phyloP scores from a whole-genome alignment of 2,113 vertebrate genomes.

The Laticauda laticaudata region DNA sequence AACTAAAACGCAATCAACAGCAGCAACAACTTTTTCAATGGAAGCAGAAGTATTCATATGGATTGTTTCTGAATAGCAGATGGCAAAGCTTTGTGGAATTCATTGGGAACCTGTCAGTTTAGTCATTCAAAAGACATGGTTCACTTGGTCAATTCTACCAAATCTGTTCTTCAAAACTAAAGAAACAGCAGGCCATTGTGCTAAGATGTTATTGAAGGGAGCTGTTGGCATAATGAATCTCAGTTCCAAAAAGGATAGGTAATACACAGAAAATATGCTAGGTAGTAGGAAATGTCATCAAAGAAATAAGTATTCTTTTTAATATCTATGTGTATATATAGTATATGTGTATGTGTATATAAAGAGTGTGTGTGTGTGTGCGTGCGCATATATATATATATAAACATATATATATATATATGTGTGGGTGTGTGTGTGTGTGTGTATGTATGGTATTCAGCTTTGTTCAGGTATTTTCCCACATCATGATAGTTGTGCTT shows the following conservation, averaged over 20 bases:
- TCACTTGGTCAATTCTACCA: constrained; percentile 5
- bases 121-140: constrained; percentile 13
- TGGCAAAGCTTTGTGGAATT: neutral
- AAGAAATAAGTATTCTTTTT: neutral
- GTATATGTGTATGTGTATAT: too few relatives aligned
- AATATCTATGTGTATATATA: too few relatives aligned
- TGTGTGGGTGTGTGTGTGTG: too few relatives aligned
- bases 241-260: neutral
- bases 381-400: neutral
- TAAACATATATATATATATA: neutral
- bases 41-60: neutral
- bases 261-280: neutral
- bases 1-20: constrained; percentile 13
- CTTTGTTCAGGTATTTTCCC: too few relatives aligned
- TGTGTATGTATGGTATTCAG: too few relatives aligned
- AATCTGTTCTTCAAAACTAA: neutral
- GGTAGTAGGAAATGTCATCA: rapidly evolving
- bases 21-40: neutral
- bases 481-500: too few relatives aligned
- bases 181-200: constrained; percentile 15
- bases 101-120: neutral
- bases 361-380: too few relatives aligned
- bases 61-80: constrained; percentile 4
- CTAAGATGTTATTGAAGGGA: neutral
- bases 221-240: constrained; percentile 16